Evolutionary conservation across 1,140 invertebrate species (phyloP), one percentile per base, ranked within the genome.

Genomic region (Drosophila kurseongensis): DNA sequence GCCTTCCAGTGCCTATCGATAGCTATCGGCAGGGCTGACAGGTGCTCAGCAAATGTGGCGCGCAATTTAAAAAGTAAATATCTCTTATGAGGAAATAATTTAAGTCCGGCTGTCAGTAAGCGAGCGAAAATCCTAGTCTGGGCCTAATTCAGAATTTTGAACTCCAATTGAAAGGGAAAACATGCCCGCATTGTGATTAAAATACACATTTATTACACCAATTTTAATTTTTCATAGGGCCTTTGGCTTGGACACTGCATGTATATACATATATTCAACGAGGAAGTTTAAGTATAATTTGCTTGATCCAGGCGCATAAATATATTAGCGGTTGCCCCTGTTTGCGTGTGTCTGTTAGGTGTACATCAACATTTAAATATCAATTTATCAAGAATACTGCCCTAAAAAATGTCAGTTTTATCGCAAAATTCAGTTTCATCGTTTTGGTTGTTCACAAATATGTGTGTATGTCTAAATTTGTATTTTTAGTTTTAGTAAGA

Each of bases 191-290:
- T 27, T 38, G 57, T 38, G 57, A 59, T 48, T 48, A 23, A 59
- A 59, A 48, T 35, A 59, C 50, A 54, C 18, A 38, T 59, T 59
- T 59, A 59, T 59, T 59, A 59, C 42, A 59, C 57, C 35, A 59
- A 18, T 5, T 38, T 36, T 32, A 52, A 14, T 50, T 14, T 29
- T 9, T 56, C 16, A 32, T 32, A 32, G 18, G 18, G 1, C 12
- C 10, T 32, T 52, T 36, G 50, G 32, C 45, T 12, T 48, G 45
- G 45, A 29, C 45, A 48, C 23, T 29, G 23, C n/a, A 9, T 13
- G n/a, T 48, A 48, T 13, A 48, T 47, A 14, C 23, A 47, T 12
- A 4, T 5, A 6, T 9, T 27, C 18, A n/a, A 5, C 23, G 12
- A 13, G 13, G 12, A 29, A 27, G 18, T 45, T 23, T 23, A 23